A percentile compares a stretch with the other conserved stretches of the same genome.
These are phyloP conservation scores for Synanthedon myopaeformis DNA, from an alignment of 2,888 invertebrate genomes.

Conservation along the genomic window DNA sequence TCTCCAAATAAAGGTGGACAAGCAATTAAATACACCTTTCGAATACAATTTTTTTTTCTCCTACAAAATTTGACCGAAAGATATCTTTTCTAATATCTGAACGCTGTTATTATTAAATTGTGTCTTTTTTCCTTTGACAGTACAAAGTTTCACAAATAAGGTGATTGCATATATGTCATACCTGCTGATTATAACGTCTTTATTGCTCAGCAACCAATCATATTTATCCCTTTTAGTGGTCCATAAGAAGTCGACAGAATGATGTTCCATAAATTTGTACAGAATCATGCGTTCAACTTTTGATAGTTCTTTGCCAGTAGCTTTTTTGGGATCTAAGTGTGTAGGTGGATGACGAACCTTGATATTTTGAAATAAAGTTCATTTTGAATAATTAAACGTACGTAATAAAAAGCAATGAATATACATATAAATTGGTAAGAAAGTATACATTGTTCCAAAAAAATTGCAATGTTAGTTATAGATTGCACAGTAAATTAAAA, in stretches of 20 bases:
- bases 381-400: too few species aligned
- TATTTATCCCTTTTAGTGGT: conserved; percentile 86
- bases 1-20: too few species aligned
- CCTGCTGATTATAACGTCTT: conserved; percentile 66
- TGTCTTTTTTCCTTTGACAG: conserved; percentile 26
- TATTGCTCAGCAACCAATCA: conserved; percentile 75
- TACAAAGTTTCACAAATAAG: conserved; percentile 21
- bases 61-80: too few species aligned
- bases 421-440: too few species aligned
- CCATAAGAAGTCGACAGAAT: conserved; percentile 90
- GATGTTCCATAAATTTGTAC: conserved; percentile 82
- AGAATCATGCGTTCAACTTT: conserved; percentile 79
- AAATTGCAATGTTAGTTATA: too few species aligned
- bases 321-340: conserved; percentile 49
- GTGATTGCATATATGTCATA: conserved; percentile 14
- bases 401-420: too few species aligned
- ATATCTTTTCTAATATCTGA: too few species aligned
- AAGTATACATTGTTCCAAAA: too few species aligned
- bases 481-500: too few species aligned
- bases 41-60: too few species aligned
- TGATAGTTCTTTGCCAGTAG: conserved; percentile 59
- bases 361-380: background rate
- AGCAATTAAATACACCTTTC: too few species aligned
- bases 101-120: too few species aligned
- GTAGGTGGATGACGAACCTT: conserved; percentile 52